Percentiles rank a stretch among this genome's conserved stretches.
These are phyloP conservation scores for Tokudaia tokunoshimensis DNA, from an alignment of 2,797 vertebrate genomes.

Conservation along the genomic window DNA sequence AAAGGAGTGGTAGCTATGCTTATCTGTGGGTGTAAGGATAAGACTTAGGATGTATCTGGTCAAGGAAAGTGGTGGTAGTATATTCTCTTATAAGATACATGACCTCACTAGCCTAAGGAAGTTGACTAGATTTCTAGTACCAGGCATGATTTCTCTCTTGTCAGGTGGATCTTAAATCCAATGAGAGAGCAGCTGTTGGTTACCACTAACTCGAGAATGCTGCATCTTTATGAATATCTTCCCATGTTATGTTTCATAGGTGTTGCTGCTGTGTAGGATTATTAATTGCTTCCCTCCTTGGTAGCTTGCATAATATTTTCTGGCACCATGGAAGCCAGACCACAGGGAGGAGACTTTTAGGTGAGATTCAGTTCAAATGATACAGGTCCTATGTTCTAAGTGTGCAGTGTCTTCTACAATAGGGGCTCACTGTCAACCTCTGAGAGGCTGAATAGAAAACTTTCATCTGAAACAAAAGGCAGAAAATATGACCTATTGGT, in stretches of 20 bases:
- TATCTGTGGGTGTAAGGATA: background rate
- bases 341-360: background rate
- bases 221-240: background rate
- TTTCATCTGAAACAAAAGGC: background rate
- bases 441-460: background rate
- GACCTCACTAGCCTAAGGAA: background rate
- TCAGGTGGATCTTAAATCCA: background rate
- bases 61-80: background rate
- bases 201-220: background rate
- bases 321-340: background rate
- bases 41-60: too few species aligned
- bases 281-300: background rate
- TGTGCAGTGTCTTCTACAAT: background rate
- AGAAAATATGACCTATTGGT: conserved; percentile 21
- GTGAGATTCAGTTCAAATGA: too few species aligned
- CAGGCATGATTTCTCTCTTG: background rate
- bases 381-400: background rate
- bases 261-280: background rate
- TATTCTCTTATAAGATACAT: background rate
- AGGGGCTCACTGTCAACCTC: background rate
- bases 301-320: background rate
- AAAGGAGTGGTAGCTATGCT: background rate
- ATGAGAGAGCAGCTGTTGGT: too few species aligned
- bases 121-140: background rate
- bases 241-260: background rate